phyloP scores from a whole-genome alignment of 2,888 invertebrate species.

The Zootermopsis nevadensis region DNA sequence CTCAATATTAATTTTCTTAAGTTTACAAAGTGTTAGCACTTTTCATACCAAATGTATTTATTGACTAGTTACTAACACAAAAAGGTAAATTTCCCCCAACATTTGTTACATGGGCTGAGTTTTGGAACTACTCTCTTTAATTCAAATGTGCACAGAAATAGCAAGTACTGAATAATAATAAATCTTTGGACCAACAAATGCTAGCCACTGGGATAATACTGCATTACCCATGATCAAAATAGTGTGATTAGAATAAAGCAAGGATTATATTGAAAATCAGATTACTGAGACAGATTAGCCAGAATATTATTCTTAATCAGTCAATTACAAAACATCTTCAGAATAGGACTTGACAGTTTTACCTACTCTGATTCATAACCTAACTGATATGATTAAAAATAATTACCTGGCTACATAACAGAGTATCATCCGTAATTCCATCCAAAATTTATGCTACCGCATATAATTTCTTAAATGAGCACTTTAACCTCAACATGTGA shows the following conservation, averaged over 20 bases:
- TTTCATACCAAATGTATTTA: too few relatives aligned
- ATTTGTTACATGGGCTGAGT: too few relatives aligned
- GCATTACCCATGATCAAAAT: not conserved
- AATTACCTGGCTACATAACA: conserved; percentile 29
- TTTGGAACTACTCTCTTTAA: too few relatives aligned
- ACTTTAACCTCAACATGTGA: conserved; percentile 21
- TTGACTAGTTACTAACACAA: too few relatives aligned
- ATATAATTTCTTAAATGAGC: conserved; percentile 23
- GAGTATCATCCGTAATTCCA: not conserved
- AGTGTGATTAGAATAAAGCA: not conserved
- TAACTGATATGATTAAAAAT: conserved; percentile 42
- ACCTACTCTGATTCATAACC: conserved; percentile 48
- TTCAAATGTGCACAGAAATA: too few relatives aligned
- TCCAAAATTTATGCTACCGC: conserved; percentile 16
- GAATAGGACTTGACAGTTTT: conserved; percentile 49
- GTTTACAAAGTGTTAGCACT: too few relatives aligned
- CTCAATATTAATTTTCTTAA: too few relatives aligned
- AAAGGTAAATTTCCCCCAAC: too few relatives aligned
- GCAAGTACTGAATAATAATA: too few relatives aligned
- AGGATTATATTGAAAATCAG: conserved; percentile 20
- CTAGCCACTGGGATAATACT: too few relatives aligned
- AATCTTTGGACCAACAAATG: too few relatives aligned
- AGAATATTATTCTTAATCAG: not conserved
- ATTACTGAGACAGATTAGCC: not conserved
- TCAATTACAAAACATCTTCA: conserved; percentile 48